These are phyloP conservation scores for Cosmorhoe ocellata DNA, from an alignment of 2,888 invertebrate species.

Conservation along the genomic window DNA sequence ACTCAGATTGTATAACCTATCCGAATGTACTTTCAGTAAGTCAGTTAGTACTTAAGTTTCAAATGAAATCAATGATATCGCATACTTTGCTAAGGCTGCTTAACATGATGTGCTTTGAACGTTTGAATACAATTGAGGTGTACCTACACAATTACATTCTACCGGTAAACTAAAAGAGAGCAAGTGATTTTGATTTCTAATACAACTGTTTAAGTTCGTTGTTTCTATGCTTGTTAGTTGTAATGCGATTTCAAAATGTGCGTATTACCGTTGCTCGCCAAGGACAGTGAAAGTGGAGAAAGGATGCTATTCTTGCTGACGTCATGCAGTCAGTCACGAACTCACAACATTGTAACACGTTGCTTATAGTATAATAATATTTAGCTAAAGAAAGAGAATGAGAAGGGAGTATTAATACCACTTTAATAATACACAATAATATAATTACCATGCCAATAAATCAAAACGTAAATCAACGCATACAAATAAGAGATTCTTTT, in stretches of 20 bases:
- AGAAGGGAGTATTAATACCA: too few species aligned
- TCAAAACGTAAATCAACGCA: too few species aligned
- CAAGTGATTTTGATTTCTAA: conserved; percentile 14
- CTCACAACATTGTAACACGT: conserved; percentile 33
- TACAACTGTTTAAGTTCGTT: background rate
- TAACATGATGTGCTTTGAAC: conserved; percentile 9
- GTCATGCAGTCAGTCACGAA: conserved; percentile 45
- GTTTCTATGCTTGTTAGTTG: background rate
- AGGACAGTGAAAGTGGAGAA: conserved; percentile 78
- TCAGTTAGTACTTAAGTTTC: too few species aligned
- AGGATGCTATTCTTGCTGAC: conserved; percentile 63
- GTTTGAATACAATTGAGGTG: conserved; percentile 3
- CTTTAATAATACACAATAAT: too few species aligned
- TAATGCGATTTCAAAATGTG: conserved; percentile 33
- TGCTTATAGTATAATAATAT: too few species aligned
- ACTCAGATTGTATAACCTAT: too few species aligned
- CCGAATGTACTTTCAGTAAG: too few species aligned
- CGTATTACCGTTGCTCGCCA: conserved; percentile 55
- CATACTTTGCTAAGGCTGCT: background rate
- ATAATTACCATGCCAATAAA: too few species aligned
- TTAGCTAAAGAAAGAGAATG: conserved; percentile 2
- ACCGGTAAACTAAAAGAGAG: background rate
- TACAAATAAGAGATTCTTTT: too few species aligned
- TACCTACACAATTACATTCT: conserved; percentile 1
- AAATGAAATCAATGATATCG: background rate